A percentile compares a stretch with the other conserved stretches of the same genome.
Evolutionary conservation across 2,113 vertebrate genomes (phyloP).

Genomic region (Chionomys nivalis): DNA sequence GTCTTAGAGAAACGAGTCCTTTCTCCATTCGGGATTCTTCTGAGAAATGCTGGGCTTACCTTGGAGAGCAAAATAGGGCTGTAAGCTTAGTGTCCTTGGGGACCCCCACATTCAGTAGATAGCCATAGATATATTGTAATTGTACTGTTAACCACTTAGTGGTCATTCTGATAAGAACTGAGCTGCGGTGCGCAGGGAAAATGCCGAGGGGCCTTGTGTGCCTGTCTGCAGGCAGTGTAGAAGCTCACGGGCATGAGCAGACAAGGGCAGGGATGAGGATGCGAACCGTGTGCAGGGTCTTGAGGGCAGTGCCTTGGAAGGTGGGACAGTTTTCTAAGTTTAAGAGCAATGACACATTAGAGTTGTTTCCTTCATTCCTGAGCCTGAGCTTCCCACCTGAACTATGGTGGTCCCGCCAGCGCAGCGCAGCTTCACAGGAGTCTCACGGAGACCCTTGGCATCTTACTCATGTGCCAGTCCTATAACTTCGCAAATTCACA

Average conservation of each 20-base stretch:
- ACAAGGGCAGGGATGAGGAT: neutral
- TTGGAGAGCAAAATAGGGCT: neutral
- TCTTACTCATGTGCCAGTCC: too few species aligned
- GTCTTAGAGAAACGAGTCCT: too few species aligned
- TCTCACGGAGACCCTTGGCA: neutral
- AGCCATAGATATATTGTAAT: accelerated
- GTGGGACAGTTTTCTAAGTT: neutral
- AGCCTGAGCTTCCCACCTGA: too few species aligned
- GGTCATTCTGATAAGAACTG: neutral
- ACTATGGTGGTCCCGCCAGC: neutral
- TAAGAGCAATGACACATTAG: neutral
- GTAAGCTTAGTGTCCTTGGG: neutral
- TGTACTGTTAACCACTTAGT: accelerated
- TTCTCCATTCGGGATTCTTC: neutral
- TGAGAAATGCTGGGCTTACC: neutral
- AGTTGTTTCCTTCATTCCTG: neutral
- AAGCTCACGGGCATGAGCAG: neutral
- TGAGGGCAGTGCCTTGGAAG: neutral
- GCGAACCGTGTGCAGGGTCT: too few species aligned
- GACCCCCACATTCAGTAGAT: too few species aligned
- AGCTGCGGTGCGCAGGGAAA: neutral
- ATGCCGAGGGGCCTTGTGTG: too few species aligned
- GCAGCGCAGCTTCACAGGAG: neutral
- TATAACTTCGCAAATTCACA: accelerated
- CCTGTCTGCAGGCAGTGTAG: neutral